These are phyloP conservation scores for Muschampia plurimacula DNA, from an alignment of 2,888 invertebrate species.

Conservation along the genomic window DNA sequence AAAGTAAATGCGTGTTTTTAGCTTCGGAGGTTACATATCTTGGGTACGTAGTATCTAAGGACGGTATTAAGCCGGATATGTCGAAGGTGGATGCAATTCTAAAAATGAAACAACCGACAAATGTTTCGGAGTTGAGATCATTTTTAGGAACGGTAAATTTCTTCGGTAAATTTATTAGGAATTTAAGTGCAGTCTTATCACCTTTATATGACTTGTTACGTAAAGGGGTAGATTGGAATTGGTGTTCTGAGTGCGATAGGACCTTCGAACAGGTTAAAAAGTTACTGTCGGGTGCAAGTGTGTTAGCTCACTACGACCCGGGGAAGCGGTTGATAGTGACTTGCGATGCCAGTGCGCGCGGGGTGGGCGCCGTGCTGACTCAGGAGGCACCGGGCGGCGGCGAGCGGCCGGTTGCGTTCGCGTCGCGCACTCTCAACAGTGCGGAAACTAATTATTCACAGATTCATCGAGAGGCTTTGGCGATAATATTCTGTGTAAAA, in stretches of 20 bases:
- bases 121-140: slow-evolving; percentile 18
- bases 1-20: slow-evolving; percentile 14
- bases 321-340: neutral
- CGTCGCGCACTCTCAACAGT: slow-evolving; percentile 5
- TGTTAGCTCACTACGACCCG: neutral
- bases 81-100: neutral
- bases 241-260: neutral
- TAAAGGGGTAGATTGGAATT: neutral
- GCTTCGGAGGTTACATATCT: slow-evolving; percentile 9
- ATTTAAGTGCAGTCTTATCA: neutral
- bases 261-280: neutral
- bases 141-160: slow-evolving; percentile 13
- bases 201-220: slow-evolving; percentile 12
- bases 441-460: slow-evolving; percentile 4
- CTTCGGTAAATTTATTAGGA: slow-evolving; percentile 20
- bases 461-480: slow-evolving; percentile 14
- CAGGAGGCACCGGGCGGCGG: neutral
- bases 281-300: neutral
- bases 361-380: slow-evolving; percentile 10
- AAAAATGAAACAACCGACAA: neutral
- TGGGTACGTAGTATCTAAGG: neutral
- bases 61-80: neutral
- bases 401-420: slow-evolving; percentile 16
- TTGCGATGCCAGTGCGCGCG: slow-evolving; percentile 3
- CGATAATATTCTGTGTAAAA: neutral